Percentiles rank a stretch among this genome's conserved stretches.
These are phyloP conservation scores for Portevinia maculata DNA, from an alignment of 2,888 invertebrate species.

Conservation along the genomic window DNA sequence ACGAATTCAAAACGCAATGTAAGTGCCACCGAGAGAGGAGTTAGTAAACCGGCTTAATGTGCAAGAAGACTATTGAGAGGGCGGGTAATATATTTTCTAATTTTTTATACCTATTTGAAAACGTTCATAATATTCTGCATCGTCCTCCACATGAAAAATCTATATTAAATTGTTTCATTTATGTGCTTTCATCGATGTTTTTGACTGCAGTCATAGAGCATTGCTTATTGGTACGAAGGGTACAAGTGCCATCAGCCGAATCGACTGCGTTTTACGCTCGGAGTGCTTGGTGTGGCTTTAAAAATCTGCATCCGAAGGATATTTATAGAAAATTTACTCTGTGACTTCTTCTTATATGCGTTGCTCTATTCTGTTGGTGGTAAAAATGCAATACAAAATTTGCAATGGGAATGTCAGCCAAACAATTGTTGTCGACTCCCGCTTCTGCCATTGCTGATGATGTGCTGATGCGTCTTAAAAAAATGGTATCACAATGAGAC, in stretches of 20 bases:
- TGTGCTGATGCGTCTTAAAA: constrained; percentile 46
- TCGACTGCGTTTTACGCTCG: constrained; percentile 4
- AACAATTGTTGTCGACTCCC: constrained; percentile 61
- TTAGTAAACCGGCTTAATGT: background rate
- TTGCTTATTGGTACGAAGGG: background rate
- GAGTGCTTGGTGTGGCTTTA: constrained; percentile 3
- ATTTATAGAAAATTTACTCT: constrained; percentile 31
- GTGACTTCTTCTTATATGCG: constrained; percentile 17
- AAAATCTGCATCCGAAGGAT: constrained; percentile 22
- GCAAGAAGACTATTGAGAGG: background rate
- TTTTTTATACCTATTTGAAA: too few species aligned
- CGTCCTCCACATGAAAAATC: too few species aligned
- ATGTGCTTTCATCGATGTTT: too few species aligned
- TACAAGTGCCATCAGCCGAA: constrained; percentile 20
- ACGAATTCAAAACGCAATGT: background rate
- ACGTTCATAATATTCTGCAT: too few species aligned
- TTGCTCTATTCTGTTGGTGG: constrained; percentile 35
- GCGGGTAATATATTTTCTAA: too few species aligned
- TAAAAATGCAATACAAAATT: constrained; percentile 41
- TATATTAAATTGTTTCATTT: too few species aligned
- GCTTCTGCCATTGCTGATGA: constrained; percentile 14
- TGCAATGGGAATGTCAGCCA: constrained; percentile 47
- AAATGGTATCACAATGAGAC: constrained; percentile 11
- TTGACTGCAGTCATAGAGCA: background rate
- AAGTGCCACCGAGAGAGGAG: background rate